A percentile compares a stretch with the other conserved stretches of the same genome.
Evolutionary conservation across 2,113 vertebrate genomes (phyloP).

Genomic region (Saimiri boliviensis): DNA sequence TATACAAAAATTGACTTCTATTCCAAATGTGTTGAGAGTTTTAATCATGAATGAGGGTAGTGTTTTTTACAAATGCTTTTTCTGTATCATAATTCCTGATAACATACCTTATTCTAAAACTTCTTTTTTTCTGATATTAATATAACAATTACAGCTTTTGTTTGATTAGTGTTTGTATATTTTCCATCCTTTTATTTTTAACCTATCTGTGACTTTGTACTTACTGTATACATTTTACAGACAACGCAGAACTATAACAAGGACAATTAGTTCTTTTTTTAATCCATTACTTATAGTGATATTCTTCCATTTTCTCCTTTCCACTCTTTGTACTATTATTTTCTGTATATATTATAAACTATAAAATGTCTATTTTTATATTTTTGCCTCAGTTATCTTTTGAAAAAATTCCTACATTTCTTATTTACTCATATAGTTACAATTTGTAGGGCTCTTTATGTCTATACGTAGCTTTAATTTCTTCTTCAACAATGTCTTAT

Average conservation of each 20-base stretch:
- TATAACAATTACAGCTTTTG: not conserved
- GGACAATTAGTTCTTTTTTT: not conserved
- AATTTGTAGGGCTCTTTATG: not conserved
- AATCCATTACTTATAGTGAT: not conserved
- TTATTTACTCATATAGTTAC: not conserved
- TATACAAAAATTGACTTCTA: not conserved
- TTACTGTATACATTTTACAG: not conserved
- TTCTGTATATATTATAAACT: not conserved
- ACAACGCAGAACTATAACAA: not conserved
- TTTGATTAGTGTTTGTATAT: not conserved
- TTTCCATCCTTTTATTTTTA: not conserved
- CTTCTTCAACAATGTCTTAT: not conserved
- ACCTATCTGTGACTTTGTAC: not conserved
- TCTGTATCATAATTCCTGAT: not conserved
- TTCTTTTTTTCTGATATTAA: not conserved
- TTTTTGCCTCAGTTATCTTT: slow-evolving; percentile 5
- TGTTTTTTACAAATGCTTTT: not conserved
- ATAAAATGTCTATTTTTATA: not conserved
- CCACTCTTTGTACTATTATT: not conserved
- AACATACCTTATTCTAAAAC: not conserved
- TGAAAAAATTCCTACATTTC: not conserved
- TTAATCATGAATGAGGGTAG: not conserved
- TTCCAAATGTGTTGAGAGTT: not conserved
- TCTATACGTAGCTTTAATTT: not conserved
- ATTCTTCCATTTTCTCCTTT: not conserved